Evolutionary conservation across 2,113 vertebrate genomes (phyloP), one percentile per base, ranked within the genome.

Genomic region (Phaethon lepturus): DNA sequence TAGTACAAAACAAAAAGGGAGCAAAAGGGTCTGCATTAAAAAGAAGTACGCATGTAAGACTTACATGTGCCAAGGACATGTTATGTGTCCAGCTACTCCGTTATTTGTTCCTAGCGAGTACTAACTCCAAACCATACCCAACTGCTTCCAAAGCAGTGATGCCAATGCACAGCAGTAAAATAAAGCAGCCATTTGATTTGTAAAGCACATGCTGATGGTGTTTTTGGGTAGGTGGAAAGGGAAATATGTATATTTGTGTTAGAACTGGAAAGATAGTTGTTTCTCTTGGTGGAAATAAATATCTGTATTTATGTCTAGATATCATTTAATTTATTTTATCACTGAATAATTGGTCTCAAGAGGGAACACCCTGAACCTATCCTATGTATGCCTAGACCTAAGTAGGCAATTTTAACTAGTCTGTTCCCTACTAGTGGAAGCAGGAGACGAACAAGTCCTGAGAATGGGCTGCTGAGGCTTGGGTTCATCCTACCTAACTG

Each of bases 261-360:
- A 80, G 52, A 93, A 62, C 55, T 88, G 92, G 94, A 93, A 91
- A 77, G 85, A 73, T 9, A 80, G 42, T 90, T 74, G 31, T 93
- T 94, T 86, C 90, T 88, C 38, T 84, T 84, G 69, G 38, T 90
- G 71, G 79, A 88, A 90, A 80, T 88, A 86, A 96, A 74, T 96
- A 50, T 15, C 75, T 82, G 26, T 85, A 77, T 96, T 63, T 95
- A 91, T 95, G 74, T 91, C 94, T 93, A 79, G 29, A 33, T 84
- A 69, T 10, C 4, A 28, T 87, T 83, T 89, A 95, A 97, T 96
- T 95, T 97, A 97, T 94, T 94, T 95, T 60, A 40, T 80, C 85
- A 40, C 19, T 3, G 23, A 53, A 76, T 82, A 63, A 47, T 73
- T 83, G 42, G 29, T 84, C 60, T 71, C 12, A 42, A 87, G 47